These are phyloP conservation scores for Saturnia pavonia DNA, from an alignment of 2,888 invertebrate species.

Conservation along the genomic window DNA sequence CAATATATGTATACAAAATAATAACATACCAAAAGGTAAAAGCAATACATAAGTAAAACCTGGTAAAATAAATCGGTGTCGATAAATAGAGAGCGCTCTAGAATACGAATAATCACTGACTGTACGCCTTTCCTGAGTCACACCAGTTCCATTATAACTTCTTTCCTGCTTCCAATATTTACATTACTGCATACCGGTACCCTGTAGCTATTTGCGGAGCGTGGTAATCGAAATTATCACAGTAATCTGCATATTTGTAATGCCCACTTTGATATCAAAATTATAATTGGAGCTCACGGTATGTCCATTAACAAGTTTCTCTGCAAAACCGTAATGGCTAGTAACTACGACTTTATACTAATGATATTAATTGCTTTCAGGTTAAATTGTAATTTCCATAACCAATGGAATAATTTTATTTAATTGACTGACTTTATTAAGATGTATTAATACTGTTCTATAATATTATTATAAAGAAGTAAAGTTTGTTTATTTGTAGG, in stretches of 20 bases:
- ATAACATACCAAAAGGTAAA: background rate
- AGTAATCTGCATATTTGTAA: slow-evolving; percentile 25
- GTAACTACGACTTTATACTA: slow-evolving; percentile 15
- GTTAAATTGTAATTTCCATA: background rate
- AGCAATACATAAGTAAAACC: background rate
- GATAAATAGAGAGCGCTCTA: slow-evolving; percentile 40
- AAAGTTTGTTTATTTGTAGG: too few relatives aligned
- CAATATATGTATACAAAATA: background rate
- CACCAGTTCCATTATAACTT: slow-evolving; percentile 45
- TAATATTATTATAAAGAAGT: too few relatives aligned
- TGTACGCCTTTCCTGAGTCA: slow-evolving; percentile 65
- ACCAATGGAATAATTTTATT: background rate
- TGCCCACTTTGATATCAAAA: slow-evolving; percentile 27
- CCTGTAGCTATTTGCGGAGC: slow-evolving; percentile 22
- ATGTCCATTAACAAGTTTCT: slow-evolving; percentile 33
- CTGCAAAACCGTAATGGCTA: slow-evolving; percentile 28
- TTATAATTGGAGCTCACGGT: slow-evolving; percentile 33
- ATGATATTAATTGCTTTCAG: background rate
- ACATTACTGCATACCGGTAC: slow-evolving; percentile 31
- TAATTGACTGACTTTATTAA: background rate
- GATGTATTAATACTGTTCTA: background rate
- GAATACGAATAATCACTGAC: slow-evolving; percentile 62
- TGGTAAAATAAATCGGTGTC: background rate
- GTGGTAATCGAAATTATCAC: slow-evolving; percentile 20
- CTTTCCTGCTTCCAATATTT: slow-evolving; percentile 37